A percentile compares a stretch with the other conserved stretches of the same genome.
These are phyloP conservation scores for Eleginops maclovinus DNA, from an alignment of 2,113 vertebrate genomes.

Conservation along the genomic window DNA sequence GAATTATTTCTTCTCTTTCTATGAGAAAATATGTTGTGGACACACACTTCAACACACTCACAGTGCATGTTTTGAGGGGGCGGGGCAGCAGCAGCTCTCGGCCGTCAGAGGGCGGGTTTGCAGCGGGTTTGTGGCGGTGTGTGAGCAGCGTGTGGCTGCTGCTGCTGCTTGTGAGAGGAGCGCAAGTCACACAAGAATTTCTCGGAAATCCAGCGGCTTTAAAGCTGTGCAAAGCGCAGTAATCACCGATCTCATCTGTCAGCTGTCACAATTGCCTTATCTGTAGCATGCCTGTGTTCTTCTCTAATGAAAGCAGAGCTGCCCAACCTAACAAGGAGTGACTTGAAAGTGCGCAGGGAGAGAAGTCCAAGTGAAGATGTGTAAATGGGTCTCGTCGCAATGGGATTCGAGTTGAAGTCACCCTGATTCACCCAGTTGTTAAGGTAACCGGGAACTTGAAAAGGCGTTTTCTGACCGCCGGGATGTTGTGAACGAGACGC, in stretches of 20 bases:
- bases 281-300: background rate
- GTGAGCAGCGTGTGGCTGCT: conserved; percentile 59
- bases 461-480: conserved; percentile 48
- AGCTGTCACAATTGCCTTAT: conserved; percentile 38
- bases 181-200: conserved; percentile 50
- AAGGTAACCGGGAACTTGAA: conserved; percentile 65
- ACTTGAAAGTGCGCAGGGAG: conserved; percentile 55
- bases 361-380: conserved; percentile 46
- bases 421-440: conserved; percentile 12
- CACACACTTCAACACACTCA: background rate
- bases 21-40: background rate
- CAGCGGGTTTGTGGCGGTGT: conserved; percentile 21
- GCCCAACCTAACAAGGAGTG: conserved; percentile 50
- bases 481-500: conserved; percentile 76
- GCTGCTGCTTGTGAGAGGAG: conserved; percentile 52
- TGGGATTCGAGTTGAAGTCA: conserved; percentile 72
- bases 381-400: conserved; percentile 49
- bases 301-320: conserved; percentile 17
- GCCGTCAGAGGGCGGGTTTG: conserved; percentile 77
- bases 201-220: conserved; percentile 30
- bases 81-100: conserved; percentile 48
- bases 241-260: conserved; percentile 21
- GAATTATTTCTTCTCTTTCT: background rate
- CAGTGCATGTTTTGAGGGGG: conserved; percentile 39
- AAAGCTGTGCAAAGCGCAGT: conserved; percentile 25